Percentiles rank a stretch among this genome's conserved stretches.
phyloP scores from a whole-genome alignment of 1,140 invertebrate genomes.

The Drosophila prosaltans region DNA sequence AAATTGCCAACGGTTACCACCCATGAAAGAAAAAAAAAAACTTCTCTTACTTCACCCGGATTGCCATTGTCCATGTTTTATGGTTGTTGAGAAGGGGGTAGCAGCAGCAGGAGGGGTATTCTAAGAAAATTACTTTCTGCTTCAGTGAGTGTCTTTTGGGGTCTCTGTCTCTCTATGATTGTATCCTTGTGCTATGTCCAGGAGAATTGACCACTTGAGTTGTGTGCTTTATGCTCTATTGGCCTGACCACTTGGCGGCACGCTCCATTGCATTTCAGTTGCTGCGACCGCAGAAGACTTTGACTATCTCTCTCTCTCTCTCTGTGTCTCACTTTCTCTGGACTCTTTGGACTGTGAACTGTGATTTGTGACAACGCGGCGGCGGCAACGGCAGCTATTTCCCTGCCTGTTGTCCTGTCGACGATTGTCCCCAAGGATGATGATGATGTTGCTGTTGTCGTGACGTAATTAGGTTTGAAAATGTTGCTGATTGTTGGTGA shows the following conservation, averaged over 20 bases:
- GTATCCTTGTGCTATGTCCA: conserved; percentile 38
- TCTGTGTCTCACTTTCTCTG: background rate
- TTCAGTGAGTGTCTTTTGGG: conserved; percentile 55
- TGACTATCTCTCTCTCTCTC: background rate
- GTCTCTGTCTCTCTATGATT: conserved; percentile 15
- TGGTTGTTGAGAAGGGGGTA: conserved; percentile 8
- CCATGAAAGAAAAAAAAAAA: no score
- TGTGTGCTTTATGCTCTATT: conserved; percentile 79
- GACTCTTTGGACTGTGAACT: conserved; percentile 29
- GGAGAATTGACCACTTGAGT: conserved; percentile 59
- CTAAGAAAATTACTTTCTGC: conserved; percentile 58
- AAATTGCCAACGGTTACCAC: conserved; percentile 46
- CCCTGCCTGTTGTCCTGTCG: background rate
- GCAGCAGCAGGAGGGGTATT: conserved; percentile 26
- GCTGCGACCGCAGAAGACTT: conserved; percentile 64
- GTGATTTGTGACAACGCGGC: conserved; percentile 55
- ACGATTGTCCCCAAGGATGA: conserved; percentile 32
- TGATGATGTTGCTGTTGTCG: conserved; percentile 26
- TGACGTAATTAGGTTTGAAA: conserved; percentile 74
- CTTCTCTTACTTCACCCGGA: conserved; percentile 1
- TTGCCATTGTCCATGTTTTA: conserved; percentile 10
- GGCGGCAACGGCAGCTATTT: conserved; percentile 18
- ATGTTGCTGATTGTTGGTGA: conserved; percentile 66
- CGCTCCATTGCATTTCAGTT: conserved; percentile 53
- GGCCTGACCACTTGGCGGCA: conserved; percentile 62